Conservation (phyloP, 2,797 vertebrate genomes). For the Ficedula albicollis region DNA sequence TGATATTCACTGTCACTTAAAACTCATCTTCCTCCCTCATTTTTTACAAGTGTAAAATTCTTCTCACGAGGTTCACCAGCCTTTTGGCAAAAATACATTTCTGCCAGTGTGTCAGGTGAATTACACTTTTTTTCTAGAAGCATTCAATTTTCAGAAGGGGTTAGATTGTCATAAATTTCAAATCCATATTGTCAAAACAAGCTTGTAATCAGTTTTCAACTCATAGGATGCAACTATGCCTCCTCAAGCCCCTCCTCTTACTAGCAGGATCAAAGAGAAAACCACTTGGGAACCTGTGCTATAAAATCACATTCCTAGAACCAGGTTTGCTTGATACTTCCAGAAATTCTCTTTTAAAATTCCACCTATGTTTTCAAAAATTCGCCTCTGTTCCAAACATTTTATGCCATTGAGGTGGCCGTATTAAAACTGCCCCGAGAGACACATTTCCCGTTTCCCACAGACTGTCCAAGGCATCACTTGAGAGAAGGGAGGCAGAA, state of each 20-base stretch:
- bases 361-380: not conserved
- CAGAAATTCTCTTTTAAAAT: not conserved
- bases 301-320: not conserved
- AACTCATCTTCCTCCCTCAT: not conserved
- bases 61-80: fast-evolving
- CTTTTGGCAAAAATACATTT: not conserved
- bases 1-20: not conserved
- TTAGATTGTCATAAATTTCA: not conserved
- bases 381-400: not conserved
- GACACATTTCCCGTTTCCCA: not conserved
- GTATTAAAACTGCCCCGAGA: not conserved
- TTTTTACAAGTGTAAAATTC: not conserved
- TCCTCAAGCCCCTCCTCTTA: not conserved
- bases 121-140: not conserved
- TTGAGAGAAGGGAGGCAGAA: fast-evolving
- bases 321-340: not conserved
- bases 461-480: not conserved
- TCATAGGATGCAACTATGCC: not conserved
- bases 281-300: fast-evolving
- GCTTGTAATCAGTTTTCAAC: not conserved
- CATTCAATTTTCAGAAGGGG: not conserved
- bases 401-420: fast-evolving
- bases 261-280: not conserved
- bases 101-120: fast-evolving
- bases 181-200: not conserved